Conservation (phyloP, 2,113 vertebrate species). For the Gambusia holbrooki region DNA sequence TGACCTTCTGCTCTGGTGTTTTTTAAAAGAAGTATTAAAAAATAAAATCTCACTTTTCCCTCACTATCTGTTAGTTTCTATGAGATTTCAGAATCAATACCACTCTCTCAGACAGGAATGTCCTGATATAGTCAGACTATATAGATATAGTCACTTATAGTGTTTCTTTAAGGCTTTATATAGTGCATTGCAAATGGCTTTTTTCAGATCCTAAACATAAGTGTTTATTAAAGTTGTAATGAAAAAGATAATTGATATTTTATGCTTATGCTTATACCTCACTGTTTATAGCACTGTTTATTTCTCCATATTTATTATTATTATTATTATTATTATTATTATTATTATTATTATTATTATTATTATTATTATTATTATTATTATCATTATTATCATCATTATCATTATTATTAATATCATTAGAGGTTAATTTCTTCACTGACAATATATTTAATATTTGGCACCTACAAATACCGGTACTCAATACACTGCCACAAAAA, state of each 20-base stretch:
- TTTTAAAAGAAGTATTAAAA: not conserved
- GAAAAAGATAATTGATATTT: not conserved
- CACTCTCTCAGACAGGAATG: too few species aligned
- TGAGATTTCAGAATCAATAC: not conserved
- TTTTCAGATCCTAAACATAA: not conserved
- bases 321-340: too few species aligned
- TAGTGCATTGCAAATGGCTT: too few species aligned
- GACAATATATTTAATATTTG: not conserved
- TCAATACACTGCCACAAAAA: not conserved
- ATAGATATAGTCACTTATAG: not conserved
- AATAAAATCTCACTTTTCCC: not conserved
- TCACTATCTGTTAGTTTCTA: not conserved
- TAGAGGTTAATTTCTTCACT: too few species aligned
- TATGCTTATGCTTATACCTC: not conserved
- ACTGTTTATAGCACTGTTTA: too few species aligned
- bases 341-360: too few species aligned
- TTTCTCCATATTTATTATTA: too few species aligned
- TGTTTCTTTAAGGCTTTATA: not conserved
- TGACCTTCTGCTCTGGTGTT: not conserved
- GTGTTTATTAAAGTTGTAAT: too few species aligned
- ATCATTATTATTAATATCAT: too few species aligned
- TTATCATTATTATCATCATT: too few species aligned
- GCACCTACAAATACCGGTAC: not conserved
- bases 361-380: too few species aligned
- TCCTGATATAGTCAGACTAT: too few species aligned